A percentile compares a stretch with the other conserved stretches of the same genome.
These are phyloP conservation scores for Palythoa caribaeorum DNA, from an alignment of 92 coral and sea anemone species.

Conservation along the genomic window DNA sequence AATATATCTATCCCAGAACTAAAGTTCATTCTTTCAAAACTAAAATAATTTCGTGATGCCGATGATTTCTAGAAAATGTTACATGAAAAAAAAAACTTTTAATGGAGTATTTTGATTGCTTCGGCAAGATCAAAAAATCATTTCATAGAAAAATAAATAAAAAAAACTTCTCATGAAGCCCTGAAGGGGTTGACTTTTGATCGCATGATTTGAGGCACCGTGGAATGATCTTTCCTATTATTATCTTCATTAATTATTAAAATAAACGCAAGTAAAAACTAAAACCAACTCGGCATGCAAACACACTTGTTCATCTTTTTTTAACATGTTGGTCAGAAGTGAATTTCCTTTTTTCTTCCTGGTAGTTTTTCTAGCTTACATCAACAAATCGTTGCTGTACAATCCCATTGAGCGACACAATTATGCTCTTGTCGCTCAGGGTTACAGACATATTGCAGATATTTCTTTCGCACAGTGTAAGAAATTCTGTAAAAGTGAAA, in stretches of 20 bases:
- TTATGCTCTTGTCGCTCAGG: neutral
- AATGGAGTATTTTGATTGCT: too few species aligned
- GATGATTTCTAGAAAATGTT: too few species aligned
- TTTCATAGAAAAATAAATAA: too few species aligned
- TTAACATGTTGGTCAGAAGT: neutral
- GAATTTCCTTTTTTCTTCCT: neutral
- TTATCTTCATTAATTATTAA: neutral
- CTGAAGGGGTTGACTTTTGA: neutral
- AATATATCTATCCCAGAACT: too few species aligned
- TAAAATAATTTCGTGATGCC: too few species aligned
- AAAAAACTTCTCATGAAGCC: too few species aligned
- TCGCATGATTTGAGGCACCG: neutral
- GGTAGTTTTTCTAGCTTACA: neutral
- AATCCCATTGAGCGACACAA: neutral
- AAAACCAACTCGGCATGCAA: neutral
- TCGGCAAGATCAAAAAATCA: too few species aligned
- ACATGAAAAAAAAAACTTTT: too few species aligned
- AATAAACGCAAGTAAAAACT: neutral
- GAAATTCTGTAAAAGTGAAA: slow-evolving; percentile 17
- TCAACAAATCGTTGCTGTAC: neutral
- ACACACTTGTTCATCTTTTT: neutral
- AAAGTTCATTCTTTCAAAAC: too few species aligned
- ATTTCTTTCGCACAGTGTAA: neutral
- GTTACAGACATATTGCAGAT: neutral
- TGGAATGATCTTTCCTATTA: neutral